These are phyloP conservation scores for Nyctibius bracteatus DNA, from an alignment of 2,113 vertebrate species.

Conservation along the genomic window DNA sequence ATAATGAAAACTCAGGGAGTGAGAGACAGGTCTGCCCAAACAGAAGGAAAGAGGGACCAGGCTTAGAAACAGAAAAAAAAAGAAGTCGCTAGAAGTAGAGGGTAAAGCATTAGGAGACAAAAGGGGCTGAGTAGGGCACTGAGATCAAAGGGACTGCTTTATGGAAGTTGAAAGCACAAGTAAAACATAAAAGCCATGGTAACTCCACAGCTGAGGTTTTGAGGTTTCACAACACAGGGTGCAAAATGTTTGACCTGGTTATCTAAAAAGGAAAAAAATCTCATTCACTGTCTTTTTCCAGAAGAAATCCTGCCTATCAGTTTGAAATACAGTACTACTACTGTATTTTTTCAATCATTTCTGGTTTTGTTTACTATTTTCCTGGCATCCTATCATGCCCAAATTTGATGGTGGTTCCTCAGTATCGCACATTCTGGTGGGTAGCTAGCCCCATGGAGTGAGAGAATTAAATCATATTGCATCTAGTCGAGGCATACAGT, in stretches of 20 bases:
- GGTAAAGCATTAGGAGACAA: not conserved
- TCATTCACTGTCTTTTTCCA: not conserved
- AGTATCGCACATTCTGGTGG: not conserved
- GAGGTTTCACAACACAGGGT: not conserved
- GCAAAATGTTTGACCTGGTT: not conserved
- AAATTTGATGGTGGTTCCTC: not conserved
- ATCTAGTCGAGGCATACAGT: not conserved
- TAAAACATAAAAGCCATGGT: not conserved
- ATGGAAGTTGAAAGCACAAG: not conserved
- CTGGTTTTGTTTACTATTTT: not conserved
- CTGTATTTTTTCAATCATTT: not conserved
- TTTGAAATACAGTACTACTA: not conserved
- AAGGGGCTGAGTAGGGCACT: not conserved
- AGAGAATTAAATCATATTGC: not conserved
- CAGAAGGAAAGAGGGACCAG: not conserved
- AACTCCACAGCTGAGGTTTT: not conserved
- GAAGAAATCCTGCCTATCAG: not conserved
- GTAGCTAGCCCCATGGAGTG: not conserved
- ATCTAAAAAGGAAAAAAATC: not conserved
- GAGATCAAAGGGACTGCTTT: not conserved
- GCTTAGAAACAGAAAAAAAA: not conserved
- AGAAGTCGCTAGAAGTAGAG: not conserved
- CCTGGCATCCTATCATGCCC: not conserved
- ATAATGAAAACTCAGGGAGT: not conserved
- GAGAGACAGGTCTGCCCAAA: not conserved